Conservation (phyloP, 2,797 vertebrate genomes). For the Apogon talboti region DNA sequence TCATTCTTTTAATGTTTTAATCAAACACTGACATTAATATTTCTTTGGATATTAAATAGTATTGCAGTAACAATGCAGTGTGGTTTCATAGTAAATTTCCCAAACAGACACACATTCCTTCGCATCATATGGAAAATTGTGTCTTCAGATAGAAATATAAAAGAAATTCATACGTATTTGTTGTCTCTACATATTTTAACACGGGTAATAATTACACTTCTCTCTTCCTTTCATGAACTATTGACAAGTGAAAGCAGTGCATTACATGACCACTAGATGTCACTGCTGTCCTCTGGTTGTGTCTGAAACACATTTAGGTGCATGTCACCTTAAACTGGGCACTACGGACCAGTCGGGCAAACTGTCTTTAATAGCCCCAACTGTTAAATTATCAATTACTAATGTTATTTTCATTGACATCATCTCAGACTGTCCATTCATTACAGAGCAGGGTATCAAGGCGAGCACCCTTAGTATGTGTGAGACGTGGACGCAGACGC, state of each 20-base stretch:
- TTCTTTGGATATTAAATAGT: no score
- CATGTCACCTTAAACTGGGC: background rate
- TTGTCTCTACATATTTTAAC: no score
- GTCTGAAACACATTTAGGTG: background rate
- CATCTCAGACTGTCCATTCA: constrained; percentile 7
- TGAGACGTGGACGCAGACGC: constrained; percentile 46
- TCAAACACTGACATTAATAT: no score
- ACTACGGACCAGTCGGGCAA: constrained; percentile 12
- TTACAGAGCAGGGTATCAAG: constrained; percentile 22
- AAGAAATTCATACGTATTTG: no score
- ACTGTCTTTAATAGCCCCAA: constrained; percentile 1
- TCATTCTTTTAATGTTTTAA: no score
- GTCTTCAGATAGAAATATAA: no score
- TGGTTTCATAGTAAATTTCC: no score
- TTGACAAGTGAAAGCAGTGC: background rate
- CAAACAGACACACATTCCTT: no score
- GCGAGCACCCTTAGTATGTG: constrained; percentile 41
- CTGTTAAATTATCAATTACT: background rate
- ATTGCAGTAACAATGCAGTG: no score
- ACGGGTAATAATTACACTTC: background rate
- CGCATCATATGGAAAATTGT: no score
- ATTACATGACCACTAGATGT: constrained; percentile 62
- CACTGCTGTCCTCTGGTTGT: constrained; percentile 53
- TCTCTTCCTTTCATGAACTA: background rate
- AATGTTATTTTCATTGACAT: constrained; percentile 33